These are phyloP conservation scores for Gila orcuttii DNA, from an alignment of 2,113 vertebrate genomes.

Conservation along the genomic window DNA sequence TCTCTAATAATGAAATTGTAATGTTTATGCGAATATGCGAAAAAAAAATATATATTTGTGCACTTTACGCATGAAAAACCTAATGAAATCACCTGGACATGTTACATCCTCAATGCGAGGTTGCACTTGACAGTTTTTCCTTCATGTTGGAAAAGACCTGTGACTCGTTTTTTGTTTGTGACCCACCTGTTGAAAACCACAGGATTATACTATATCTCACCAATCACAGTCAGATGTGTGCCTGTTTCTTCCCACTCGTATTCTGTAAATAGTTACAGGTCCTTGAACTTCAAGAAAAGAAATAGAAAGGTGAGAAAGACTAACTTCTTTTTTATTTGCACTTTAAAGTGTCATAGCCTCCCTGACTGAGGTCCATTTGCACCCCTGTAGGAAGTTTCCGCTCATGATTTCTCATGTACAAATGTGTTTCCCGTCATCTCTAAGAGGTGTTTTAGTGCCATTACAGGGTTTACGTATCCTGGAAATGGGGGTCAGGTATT, in stretches of 20 bases:
- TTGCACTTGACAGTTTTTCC: background rate
- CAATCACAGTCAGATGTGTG: constrained; percentile 12
- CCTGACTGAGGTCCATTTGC: constrained; percentile 6
- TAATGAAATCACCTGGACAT: background rate
- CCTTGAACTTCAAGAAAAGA: background rate
- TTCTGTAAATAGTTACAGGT: constrained; percentile 14
- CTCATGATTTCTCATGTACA: constrained; percentile 23
- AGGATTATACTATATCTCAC: background rate
- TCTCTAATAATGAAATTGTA: background rate
- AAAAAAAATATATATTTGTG: too few relatives aligned
- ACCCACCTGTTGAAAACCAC: background rate
- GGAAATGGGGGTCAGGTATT: constrained; percentile 1
- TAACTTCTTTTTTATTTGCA: background rate
- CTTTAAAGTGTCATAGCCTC: background rate
- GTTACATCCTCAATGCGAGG: background rate
- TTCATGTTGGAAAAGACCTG: background rate
- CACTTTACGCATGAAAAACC: background rate
- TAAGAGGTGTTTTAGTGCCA: constrained; percentile 31
- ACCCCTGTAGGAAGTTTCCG: background rate
- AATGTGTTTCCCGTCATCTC: constrained; percentile 17
- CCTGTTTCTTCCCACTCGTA: background rate
- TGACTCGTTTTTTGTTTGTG: background rate
- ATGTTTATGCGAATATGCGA: too few relatives aligned
- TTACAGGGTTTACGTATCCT: background rate
- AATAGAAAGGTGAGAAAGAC: background rate